Evolutionary conservation across 1,140 invertebrate genomes (phyloP).

Genomic region (Drosophila obscura): DNA sequence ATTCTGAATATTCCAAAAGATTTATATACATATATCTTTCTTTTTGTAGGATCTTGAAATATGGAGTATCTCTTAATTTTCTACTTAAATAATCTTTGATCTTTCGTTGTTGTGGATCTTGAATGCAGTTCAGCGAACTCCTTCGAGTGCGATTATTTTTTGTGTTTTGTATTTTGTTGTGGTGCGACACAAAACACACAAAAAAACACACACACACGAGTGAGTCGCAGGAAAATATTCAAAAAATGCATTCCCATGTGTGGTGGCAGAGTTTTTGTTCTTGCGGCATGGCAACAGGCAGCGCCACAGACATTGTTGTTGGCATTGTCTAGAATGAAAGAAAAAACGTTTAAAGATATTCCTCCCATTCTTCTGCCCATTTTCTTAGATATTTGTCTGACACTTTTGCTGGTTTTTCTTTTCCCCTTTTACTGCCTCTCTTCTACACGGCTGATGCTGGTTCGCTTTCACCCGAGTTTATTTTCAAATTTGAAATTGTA

Average conservation of each 20-base stretch:
- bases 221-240: conserved; percentile 26
- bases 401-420: conserved; percentile 12
- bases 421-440: neutral
- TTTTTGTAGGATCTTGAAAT: too few relatives aligned
- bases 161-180: conserved; percentile 5
- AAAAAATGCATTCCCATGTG: conserved; percentile 31
- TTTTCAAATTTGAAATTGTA: conserved; percentile 61
- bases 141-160: conserved; percentile 3
- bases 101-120: too few relatives aligned
- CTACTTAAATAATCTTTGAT: too few relatives aligned
- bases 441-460: neutral
- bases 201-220: neutral
- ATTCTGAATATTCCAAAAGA: too few relatives aligned
- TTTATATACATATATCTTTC: too few relatives aligned
- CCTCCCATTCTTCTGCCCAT: neutral
- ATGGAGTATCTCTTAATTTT: too few relatives aligned
- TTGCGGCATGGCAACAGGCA: conserved; percentile 25
- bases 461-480: conserved; percentile 41
- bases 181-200: conserved; percentile 19
- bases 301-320: conserved; percentile 6
- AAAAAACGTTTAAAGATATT: conserved; percentile 35
- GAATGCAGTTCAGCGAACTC: too few relatives aligned
- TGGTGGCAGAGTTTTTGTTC: conserved; percentile 23
- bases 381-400: conserved; percentile 47
- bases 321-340: conserved; percentile 21